A percentile compares a stretch with the other conserved stretches of the same genome.
Conservation (phyloP, 1,140 invertebrate genomes). For the Phymorhynchus buccinoides region DNA sequence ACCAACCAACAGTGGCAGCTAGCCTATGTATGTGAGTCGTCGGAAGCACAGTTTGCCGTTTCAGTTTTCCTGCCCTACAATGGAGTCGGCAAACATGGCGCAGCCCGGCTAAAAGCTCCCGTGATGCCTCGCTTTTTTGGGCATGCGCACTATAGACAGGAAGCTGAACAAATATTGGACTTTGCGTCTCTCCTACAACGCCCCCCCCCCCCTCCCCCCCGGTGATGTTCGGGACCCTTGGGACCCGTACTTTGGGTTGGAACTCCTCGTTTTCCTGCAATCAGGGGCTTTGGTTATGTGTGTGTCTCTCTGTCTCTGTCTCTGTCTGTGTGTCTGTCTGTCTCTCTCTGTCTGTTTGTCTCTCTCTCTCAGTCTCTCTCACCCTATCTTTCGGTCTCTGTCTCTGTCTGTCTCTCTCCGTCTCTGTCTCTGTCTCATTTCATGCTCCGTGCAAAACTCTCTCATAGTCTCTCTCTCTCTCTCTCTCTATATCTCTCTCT, state of each 20-base stretch:
- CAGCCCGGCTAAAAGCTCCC: slow-evolving; percentile 44
- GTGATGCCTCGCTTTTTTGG: slow-evolving; percentile 30
- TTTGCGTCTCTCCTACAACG: too few species aligned
- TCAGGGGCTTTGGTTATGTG: background rate
- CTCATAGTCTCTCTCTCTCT: too few species aligned
- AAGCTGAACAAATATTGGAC: slow-evolving; percentile 48
- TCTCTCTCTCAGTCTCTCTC: too few species aligned
- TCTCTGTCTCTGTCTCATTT: too few species aligned
- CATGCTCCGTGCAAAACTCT: too few species aligned
- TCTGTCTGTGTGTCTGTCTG: background rate
- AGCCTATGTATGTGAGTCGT: too few species aligned
- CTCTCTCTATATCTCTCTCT: too few species aligned
- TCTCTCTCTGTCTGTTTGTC: too few species aligned
- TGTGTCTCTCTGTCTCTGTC: too few species aligned
- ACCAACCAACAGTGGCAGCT: slow-evolving; percentile 35
- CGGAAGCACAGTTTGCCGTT: slow-evolving; percentile 46
- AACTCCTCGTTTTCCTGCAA: background rate
- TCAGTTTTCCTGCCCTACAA: slow-evolving; percentile 48
- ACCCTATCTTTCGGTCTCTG: too few species aligned
- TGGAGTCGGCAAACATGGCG: slow-evolving; percentile 39
- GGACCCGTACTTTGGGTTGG: background rate
- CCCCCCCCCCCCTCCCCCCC: slow-evolving; percentile 22
- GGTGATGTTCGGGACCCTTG: slow-evolving; percentile 10
- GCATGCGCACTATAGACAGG: slow-evolving; percentile 29
- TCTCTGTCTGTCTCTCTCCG: too few species aligned